Evolutionary conservation across 37 sponge, comb jelly and placozoan species (phyloP), one percentile per base, ranked within the genome.

Genomic region (Trichoplax adhaerens): DNA sequence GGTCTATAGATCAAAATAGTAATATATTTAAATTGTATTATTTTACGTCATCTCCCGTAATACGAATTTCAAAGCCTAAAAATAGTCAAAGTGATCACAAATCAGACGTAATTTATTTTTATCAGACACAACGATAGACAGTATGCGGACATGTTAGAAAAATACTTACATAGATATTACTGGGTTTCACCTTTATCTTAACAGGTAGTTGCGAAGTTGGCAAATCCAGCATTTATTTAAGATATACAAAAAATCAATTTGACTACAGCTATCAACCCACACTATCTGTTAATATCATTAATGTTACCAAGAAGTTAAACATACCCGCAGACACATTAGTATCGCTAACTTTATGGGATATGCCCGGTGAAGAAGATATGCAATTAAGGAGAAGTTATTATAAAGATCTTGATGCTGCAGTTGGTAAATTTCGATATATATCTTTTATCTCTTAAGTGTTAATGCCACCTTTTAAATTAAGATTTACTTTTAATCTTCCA

Each of bases 201-300:
- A 29, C 29, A 71, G 72, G 72, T 47, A 29, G 64, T 63, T 5
- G 62, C 61, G 72, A 51, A 5, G 58, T 5, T 62, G 72, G 72
- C 72, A 71, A 71, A 48, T 65, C 72, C 10, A 57, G 5, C 62
- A 48, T 71, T 63, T 71, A 29, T 51, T 29, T 71, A 63, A 55
- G 72, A 6, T 71, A 71, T 29, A 7, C 6, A 10, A 55, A 61
- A 47, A 71, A 71, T 48, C 72, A 71, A 48, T 71, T 71, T 61
- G 72, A 71, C 64, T 71, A 52, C 72, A 5, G 12, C 64, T 71
- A 71, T 48, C 72, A n/a, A 47, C 72, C 72, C 62, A 71, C 72
- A 47, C 10, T 51, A 57, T 71, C 72, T 5, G 62, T 71, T n/a
- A 29, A 63, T n/a, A 71, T 71, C 64, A 63, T 58, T 12, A 71